Base-by-base conservation (phyloP, 2,888 invertebrate species). In the Nowickia ferox region DNA sequence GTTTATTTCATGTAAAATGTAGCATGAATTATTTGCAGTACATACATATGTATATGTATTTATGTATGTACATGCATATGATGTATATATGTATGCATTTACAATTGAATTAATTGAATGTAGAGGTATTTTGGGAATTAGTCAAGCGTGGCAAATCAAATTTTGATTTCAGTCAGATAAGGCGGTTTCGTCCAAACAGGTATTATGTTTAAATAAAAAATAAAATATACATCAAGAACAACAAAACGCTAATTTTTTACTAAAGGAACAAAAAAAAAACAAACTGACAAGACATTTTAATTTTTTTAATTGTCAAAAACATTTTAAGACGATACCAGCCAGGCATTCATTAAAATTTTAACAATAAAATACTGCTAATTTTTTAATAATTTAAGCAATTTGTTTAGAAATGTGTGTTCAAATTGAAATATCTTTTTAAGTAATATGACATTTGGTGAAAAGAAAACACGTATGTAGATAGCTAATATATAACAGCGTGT, bases 301-400 rank as follows among this genome's bases (percentile, higher is more conserved):
- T 40, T 30, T 57, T n/a, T 68, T 59, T 66, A 66, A 57, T 30
- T 61, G 68, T 69, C 51, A 72, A 30, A 83, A 75, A 63, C 2
- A 57, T 63, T 57, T 51, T 30, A 44, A 74, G 63, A 66, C 59
- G 63, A 46, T 19, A 68, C 40, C 30, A 59, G n/a, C 40, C 30
- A 59, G n/a, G n/a, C 40, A 61, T 22, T n/a, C 5, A 71, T 38
- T 15, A 17, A 13, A 13, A 38, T 46, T 9, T 46, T 40, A 22
- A 10, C 44, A 71, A 66, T 30, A 38, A 40, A 53, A 63, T 40
- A 57, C 40, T 17, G 30, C 22, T 57, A 80, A 80, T 80, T 72
- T 74, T 30, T 57, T 74, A 48, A 74, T 57, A 59, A 80, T 80
- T 80, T 66, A 11, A 74, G 15, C 48, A 77, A 68, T 68, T 77